Evolutionary conservation across 2,888 invertebrate genomes (phyloP).

Genomic region (Drosophila antonietae): DNA sequence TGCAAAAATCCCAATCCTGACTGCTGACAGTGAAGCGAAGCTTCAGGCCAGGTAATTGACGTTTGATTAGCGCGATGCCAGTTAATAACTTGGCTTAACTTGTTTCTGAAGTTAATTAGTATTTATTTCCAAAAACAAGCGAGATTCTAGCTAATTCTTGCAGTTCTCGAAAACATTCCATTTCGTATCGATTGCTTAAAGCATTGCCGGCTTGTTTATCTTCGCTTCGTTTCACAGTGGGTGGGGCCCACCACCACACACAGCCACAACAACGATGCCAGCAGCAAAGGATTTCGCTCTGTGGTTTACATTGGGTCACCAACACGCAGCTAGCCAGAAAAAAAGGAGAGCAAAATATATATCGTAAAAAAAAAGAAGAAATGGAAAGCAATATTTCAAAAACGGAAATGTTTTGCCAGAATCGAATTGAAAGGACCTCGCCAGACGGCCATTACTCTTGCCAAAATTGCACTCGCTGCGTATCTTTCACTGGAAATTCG

Average conservation of each 20-base stretch:
- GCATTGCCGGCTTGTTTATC: constrained; percentile 37
- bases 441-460: constrained; percentile 30
- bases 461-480: constrained; percentile 31
- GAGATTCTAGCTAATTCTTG: background rate
- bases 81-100: background rate
- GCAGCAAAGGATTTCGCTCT: constrained; percentile 42
- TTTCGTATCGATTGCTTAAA: constrained; percentile 8
- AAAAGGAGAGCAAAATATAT: constrained; percentile 11
- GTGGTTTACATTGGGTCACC: constrained; percentile 43
- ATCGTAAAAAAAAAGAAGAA: background rate
- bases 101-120: background rate
- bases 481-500: constrained; percentile 32
- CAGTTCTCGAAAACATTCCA: background rate
- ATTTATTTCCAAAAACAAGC: background rate
- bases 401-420: constrained; percentile 67
- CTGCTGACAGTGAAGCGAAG: constrained; percentile 11
- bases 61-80: constrained; percentile 14
- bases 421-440: constrained; percentile 51
- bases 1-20: constrained; percentile 1
- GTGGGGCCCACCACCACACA: constrained; percentile 20
- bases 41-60: constrained; percentile 15
- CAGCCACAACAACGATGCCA: constrained; percentile 34
- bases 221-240: constrained; percentile 24
- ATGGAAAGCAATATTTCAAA: constrained; percentile 67
- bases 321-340: constrained; percentile 23